Percentiles rank a stretch among this genome's conserved stretches.
phyloP scores from a whole-genome alignment of 2,797 vertebrate genomes.

The Chiroxiphia lanceolata region DNA sequence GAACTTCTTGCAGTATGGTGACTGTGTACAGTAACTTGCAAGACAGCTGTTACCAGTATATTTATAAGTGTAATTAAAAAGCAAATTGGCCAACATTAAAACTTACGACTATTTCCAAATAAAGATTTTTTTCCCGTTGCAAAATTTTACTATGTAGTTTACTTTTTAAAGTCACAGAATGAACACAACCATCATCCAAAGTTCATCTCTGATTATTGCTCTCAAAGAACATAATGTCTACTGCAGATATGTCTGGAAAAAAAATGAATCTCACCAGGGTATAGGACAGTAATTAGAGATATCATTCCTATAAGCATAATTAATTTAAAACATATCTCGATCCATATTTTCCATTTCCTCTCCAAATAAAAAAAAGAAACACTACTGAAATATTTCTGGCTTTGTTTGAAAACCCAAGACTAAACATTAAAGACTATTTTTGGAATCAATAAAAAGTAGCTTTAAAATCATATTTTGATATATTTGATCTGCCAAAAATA shows the following conservation, averaged over 20 bases:
- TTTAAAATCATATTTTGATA: background rate
- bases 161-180: background rate
- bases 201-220: background rate
- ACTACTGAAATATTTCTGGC: background rate
- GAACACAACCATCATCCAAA: background rate
- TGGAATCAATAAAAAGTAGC: slow-evolving; percentile 22
- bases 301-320: background rate
- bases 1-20: background rate
- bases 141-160: background rate
- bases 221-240: background rate
- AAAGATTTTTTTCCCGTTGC: background rate
- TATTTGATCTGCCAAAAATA: background rate
- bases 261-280: background rate
- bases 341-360: background rate
- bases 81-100: background rate
- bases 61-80: background rate
- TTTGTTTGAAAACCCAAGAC: slow-evolving; percentile 27
- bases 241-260: background rate
- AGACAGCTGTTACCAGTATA: background rate
- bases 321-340: background rate
- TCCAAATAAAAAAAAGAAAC: background rate
- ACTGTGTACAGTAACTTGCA: background rate
- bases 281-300: background rate
- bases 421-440: slow-evolving; percentile 23
- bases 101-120: background rate